Conservation (phyloP, 2,888 invertebrate genomes). For the Acanthococcus lagerstroemiae region DNA sequence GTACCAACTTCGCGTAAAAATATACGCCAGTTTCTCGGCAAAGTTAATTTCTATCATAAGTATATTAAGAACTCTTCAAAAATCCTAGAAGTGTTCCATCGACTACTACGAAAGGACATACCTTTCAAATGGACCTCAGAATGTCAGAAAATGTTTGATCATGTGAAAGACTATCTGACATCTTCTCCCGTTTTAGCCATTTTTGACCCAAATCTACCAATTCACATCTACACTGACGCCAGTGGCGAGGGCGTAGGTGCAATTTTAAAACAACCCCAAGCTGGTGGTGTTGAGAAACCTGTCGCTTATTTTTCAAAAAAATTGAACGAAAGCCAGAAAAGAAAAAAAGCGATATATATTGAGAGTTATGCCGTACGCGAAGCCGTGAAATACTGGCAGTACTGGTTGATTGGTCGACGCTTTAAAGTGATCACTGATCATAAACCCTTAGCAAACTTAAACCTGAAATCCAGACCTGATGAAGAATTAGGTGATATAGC, state of each 20-base stretch:
- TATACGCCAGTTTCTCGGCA: slow-evolving; percentile 28
- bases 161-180: slow-evolving; percentile 25
- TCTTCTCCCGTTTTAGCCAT: slow-evolving; percentile 32
- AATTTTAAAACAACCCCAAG: slow-evolving; percentile 36
- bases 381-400: slow-evolving; percentile 30
- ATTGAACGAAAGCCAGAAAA: slow-evolving; percentile 35
- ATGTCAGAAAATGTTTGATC: slow-evolving; percentile 32
- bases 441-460: slow-evolving; percentile 34
- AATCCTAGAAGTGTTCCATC: slow-evolving; percentile 19
- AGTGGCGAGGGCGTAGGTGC: slow-evolving; percentile 35
- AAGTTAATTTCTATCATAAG: slow-evolving; percentile 30
- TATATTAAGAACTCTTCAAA: slow-evolving; percentile 19
- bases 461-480: slow-evolving; percentile 34
- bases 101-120: slow-evolving; percentile 30
- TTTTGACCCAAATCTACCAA: slow-evolving; percentile 33
- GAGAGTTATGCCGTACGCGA: slow-evolving; percentile 29
- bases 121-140: slow-evolving; percentile 33
- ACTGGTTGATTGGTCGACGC: slow-evolving; percentile 24
- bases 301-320: slow-evolving; percentile 37
- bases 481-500: slow-evolving; percentile 35
- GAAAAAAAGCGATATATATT: slow-evolving; percentile 29
- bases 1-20: slow-evolving; percentile 20
- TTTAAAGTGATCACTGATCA: slow-evolving; percentile 30
- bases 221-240: slow-evolving; percentile 35
- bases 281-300: slow-evolving; percentile 32